A percentile compares a stretch with the other conserved stretches of the same genome.
Evolutionary conservation across 2,113 vertebrate genomes (phyloP).

Genomic region (Heloderma charlesbogerti): DNA sequence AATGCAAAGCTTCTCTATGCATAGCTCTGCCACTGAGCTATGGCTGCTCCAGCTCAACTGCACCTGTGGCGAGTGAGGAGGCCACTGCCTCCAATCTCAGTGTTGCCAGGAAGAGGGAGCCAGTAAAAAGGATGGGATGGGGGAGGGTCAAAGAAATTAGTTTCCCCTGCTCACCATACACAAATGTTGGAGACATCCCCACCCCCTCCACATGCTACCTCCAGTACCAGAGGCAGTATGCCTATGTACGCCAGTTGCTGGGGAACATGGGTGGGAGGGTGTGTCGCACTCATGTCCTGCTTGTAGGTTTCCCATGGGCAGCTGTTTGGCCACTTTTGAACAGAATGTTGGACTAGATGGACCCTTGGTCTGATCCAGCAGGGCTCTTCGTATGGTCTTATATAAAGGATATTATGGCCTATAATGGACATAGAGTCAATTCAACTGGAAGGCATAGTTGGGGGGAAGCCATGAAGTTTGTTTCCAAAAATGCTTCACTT

Average conservation of each 20-base stretch:
- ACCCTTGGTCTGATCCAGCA: too few relatives aligned
- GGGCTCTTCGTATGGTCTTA: too few relatives aligned
- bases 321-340: too few relatives aligned
- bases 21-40: too few relatives aligned
- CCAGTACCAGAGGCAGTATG: too few relatives aligned
- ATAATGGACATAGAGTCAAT: not conserved
- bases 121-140: not conserved
- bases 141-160: not conserved
- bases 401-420: not conserved
- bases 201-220: too few relatives aligned
- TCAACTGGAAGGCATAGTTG: not conserved
- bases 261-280: too few relatives aligned
- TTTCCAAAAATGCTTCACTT: conserved; percentile 26
- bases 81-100: not conserved
- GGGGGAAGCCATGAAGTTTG: not conserved
- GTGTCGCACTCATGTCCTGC: too few relatives aligned
- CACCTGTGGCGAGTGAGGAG: not conserved
- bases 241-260: too few relatives aligned
- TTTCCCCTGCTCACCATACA: not conserved
- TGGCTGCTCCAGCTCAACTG: not conserved
- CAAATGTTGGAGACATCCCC: not conserved
- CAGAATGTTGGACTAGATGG: too few relatives aligned
- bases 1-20: too few relatives aligned
- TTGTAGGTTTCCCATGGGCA: too few relatives aligned
- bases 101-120: not conserved